Evolutionary conservation across 2,113 vertebrate genomes (phyloP).

Genomic region (Stegostoma tigrinum): DNA sequence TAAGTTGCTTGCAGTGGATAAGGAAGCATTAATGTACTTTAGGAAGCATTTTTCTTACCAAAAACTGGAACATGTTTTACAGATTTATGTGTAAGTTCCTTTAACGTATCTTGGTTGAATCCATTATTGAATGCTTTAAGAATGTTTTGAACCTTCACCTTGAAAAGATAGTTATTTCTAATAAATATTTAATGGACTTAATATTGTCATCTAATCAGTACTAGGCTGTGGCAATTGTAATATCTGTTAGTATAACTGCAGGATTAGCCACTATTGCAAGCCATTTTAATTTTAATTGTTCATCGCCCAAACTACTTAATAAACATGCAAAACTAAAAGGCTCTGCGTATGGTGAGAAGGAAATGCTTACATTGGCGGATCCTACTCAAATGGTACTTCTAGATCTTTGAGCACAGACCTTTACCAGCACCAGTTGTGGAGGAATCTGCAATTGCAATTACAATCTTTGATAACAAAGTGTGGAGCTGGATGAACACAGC

Average conservation of each 20-base stretch:
- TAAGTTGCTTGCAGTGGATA: background rate
- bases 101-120: background rate
- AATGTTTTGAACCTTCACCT: background rate
- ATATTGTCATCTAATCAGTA: background rate
- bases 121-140: background rate
- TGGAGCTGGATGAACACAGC: too few species aligned
- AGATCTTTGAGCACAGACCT: background rate
- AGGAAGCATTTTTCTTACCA: background rate
- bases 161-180: background rate
- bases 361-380: background rate
- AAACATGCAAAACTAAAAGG: background rate
- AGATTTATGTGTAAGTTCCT: background rate
- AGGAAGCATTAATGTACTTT: background rate
- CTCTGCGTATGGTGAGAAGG: background rate
- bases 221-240: too few species aligned
- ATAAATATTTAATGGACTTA: background rate
- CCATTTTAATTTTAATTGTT: background rate
- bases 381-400: background rate
- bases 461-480: too few species aligned
- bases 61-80: background rate
- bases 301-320: background rate
- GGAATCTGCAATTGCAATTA: too few species aligned
- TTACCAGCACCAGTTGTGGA: background rate
- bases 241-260: background rate
- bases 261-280: background rate